Conservation (phyloP, 1,140 invertebrate species). For the Adoxophyes honmai region DNA sequence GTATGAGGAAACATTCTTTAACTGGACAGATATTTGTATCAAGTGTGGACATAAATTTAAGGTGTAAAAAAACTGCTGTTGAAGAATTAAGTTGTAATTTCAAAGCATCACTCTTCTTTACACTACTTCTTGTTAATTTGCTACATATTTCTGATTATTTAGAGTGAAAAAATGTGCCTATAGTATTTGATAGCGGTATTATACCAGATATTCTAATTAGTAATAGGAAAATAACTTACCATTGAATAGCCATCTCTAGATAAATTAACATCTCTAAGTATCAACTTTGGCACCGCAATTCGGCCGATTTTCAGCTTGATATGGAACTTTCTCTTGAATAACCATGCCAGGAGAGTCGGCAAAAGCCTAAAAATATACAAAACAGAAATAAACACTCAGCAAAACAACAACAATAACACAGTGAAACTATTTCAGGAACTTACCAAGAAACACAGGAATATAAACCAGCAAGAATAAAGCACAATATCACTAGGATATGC, state of each 20-base stretch:
- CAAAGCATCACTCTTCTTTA: no score
- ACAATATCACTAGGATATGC: conserved; percentile 56
- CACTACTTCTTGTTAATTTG: no score
- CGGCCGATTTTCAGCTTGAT: conserved; percentile 83
- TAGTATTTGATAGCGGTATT: no score
- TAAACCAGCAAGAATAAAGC: conserved; percentile 50
- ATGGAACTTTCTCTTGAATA: conserved; percentile 82
- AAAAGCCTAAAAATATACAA: conserved; percentile 77
- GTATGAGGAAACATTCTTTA: no score
- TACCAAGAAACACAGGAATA: conserved; percentile 73
- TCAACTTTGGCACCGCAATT: conserved; percentile 83
- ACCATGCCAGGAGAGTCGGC: conserved; percentile 82
- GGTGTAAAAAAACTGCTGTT: no score
- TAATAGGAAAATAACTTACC: conserved; percentile 73
- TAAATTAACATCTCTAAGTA: conserved; percentile 81
- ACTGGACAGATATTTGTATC: no score
- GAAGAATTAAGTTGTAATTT: no score
- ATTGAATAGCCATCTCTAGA: conserved; percentile 83
- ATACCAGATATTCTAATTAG: background rate
- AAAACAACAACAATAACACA: conserved; percentile 50
- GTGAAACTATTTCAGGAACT: conserved; percentile 26
- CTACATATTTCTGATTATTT: no score
- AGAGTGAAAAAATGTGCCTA: no score
- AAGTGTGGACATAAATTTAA: no score
- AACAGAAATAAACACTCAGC: conserved; percentile 47